Percentiles rank a stretch among this genome's conserved stretches.
Conservation (phyloP, 2,113 vertebrate species). For the Perognathus longimembris region DNA sequence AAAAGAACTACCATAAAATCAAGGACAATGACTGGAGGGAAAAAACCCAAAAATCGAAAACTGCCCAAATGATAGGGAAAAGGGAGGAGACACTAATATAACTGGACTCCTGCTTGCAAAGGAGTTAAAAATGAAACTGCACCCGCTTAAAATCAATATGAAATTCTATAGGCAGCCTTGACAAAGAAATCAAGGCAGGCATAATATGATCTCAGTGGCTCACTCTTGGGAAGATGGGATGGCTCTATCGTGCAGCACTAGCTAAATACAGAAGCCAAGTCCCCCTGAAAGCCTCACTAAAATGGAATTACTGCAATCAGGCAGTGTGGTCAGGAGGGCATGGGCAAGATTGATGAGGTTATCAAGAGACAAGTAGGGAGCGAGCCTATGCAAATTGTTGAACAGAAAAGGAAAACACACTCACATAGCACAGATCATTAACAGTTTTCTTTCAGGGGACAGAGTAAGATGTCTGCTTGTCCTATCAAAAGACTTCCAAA, state of each 20-base stretch:
- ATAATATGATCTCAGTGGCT: conserved; percentile 68
- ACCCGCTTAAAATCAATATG: conserved; percentile 78
- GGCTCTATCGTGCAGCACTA: background rate
- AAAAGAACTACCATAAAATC: background rate
- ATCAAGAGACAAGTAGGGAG: conserved; percentile 68
- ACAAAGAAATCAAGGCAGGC: conserved; percentile 79
- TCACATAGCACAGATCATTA: background rate
- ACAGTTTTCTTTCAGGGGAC: background rate
- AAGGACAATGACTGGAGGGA: background rate
- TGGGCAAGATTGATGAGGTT: conserved; percentile 65
- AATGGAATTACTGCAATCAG: conserved; percentile 70
- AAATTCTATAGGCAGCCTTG: conserved; percentile 79
- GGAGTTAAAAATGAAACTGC: conserved; percentile 77
- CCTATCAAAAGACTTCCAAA: background rate
- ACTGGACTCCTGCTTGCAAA: conserved; percentile 64
- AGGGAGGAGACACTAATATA: conserved; percentile 51
- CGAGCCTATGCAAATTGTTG: conserved; percentile 45
- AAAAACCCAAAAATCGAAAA: background rate
- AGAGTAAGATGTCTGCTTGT: background rate
- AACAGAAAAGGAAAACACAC: conserved; percentile 47
- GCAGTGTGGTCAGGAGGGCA: conserved; percentile 62
- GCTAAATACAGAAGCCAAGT: conserved; percentile 66
- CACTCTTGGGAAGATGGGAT: conserved; percentile 52
- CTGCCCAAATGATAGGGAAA: conserved; percentile 1
- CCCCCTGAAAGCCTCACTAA: conserved; percentile 48